Evolutionary conservation across 2,113 vertebrate species (phyloP).

Genomic region (Zeus faber): DNA sequence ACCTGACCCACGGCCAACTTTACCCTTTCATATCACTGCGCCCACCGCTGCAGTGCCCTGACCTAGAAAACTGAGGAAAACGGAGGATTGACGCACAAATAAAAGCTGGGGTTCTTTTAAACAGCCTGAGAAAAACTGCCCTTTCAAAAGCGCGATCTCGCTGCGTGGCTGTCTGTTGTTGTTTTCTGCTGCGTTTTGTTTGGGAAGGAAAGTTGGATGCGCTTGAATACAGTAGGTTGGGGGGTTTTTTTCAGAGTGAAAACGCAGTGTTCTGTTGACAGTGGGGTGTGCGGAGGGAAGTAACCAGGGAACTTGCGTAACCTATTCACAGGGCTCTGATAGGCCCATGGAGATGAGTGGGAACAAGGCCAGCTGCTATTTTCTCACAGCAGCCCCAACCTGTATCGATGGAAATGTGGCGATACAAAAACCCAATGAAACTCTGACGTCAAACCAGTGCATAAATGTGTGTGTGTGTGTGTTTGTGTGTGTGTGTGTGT

Average conservation of each 20-base stretch:
- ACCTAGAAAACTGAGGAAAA: slow-evolving; percentile 35
- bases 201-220: no score
- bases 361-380: slow-evolving; percentile 61
- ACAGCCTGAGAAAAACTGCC: slow-evolving; percentile 13
- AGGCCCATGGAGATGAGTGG: slow-evolving; percentile 57
- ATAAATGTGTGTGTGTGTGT: slow-evolving; percentile 29
- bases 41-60: slow-evolving; percentile 15
- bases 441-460: slow-evolving; percentile 40
- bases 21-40: slow-evolving; percentile 26
- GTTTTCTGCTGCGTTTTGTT: no score
- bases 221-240: no score
- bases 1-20: slow-evolving; percentile 55
- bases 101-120: slow-evolving; percentile 2
- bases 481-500: slow-evolving; percentile 1
- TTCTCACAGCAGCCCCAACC: slow-evolving; percentile 56
- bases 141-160: slow-evolving; percentile 27
- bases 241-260: no score
- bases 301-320: slow-evolving; percentile 74
- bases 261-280: no score
- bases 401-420: slow-evolving; percentile 52
- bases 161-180: no score
- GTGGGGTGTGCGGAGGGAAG: slow-evolving; percentile 32
- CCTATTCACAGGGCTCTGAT: slow-evolving; percentile 71
- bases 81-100: neutral
- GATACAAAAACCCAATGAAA: slow-evolving; percentile 34